These are phyloP conservation scores for Platyscapa corneri DNA, from an alignment of 1,140 invertebrate genomes.

Conservation along the genomic window DNA sequence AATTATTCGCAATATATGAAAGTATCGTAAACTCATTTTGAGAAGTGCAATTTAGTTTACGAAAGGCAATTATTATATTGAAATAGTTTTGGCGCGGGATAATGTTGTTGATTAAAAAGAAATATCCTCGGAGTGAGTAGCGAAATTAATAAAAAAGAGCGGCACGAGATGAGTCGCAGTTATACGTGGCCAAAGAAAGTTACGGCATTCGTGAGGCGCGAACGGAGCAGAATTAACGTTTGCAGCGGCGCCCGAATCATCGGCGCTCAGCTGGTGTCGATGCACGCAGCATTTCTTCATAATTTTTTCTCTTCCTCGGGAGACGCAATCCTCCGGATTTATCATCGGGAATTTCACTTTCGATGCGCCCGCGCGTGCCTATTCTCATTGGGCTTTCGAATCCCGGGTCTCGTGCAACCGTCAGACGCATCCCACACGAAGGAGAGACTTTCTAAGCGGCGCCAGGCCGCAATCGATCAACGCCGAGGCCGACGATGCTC, in stretches of 20 bases:
- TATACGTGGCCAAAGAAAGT: background rate
- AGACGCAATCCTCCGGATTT: background rate
- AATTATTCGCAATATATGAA: no score
- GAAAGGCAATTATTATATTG: no score
- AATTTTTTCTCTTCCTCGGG: background rate
- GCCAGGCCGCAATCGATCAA: background rate
- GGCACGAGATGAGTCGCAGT: no score
- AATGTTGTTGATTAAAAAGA: background rate
- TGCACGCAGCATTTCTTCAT: background rate
- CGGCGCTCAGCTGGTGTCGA: no score
- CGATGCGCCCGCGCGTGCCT: slow-evolving; percentile 2
- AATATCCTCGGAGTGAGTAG: no score
- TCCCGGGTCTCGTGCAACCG: background rate
- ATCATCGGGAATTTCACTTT: slow-evolving; percentile 23
- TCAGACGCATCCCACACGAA: background rate
- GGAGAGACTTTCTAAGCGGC: slow-evolving; percentile 27
- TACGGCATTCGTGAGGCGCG: background rate
- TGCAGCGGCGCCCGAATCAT: background rate
- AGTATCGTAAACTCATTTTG: no score
- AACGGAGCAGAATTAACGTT: background rate
- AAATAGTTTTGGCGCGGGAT: no score
- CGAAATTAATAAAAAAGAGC: no score
- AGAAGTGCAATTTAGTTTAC: no score
- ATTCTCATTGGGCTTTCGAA: slow-evolving; percentile 31
- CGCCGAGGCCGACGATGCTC: background rate